Evolutionary conservation across 2,888 invertebrate species (phyloP).

Genomic region (Neoascia interrupta): DNA sequence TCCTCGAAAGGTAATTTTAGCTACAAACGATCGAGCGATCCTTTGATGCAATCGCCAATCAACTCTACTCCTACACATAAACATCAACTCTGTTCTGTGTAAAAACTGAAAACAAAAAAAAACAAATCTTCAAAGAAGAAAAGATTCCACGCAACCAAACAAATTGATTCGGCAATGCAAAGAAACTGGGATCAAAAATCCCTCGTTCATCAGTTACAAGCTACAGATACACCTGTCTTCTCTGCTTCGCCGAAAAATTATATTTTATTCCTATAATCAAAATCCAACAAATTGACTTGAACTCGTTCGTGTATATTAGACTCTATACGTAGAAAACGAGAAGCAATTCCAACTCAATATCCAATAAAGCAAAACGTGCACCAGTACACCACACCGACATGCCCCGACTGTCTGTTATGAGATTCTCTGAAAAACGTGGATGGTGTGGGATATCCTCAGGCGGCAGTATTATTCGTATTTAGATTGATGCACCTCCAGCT

Average conservation of each 20-base stretch:
- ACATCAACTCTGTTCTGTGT: constrained; percentile 45
- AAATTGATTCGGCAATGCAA: no score
- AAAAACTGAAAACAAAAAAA: constrained; percentile 12
- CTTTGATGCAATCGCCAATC: constrained; percentile 39
- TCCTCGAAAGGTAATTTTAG: no score
- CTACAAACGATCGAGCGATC: not conserved
- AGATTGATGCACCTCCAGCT: constrained; percentile 49
- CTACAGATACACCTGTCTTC: constrained; percentile 32
- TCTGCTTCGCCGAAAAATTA: not conserved
- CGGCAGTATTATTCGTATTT: constrained; percentile 5
- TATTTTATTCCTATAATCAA: constrained; percentile 3
- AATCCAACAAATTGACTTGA: constrained; percentile 32
- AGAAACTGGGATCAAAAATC: constrained; percentile 9
- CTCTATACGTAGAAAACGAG: constrained; percentile 15
- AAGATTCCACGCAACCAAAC: not conserved
- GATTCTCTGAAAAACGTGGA: constrained; percentile 8
- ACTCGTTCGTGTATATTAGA: no score
- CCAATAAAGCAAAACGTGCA: constrained; percentile 28
- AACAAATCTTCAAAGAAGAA: constrained; percentile 5
- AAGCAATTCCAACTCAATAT: constrained; percentile 43
- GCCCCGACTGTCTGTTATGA: constrained; percentile 21
- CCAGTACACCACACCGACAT: not conserved
- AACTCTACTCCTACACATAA: constrained; percentile 52
- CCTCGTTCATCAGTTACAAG: not conserved
- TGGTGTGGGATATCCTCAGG: no score